A percentile compares a stretch with the other conserved stretches of the same genome.
Conservation (phyloP, 2,888 invertebrate species). For the Ptychoptera albimana region DNA sequence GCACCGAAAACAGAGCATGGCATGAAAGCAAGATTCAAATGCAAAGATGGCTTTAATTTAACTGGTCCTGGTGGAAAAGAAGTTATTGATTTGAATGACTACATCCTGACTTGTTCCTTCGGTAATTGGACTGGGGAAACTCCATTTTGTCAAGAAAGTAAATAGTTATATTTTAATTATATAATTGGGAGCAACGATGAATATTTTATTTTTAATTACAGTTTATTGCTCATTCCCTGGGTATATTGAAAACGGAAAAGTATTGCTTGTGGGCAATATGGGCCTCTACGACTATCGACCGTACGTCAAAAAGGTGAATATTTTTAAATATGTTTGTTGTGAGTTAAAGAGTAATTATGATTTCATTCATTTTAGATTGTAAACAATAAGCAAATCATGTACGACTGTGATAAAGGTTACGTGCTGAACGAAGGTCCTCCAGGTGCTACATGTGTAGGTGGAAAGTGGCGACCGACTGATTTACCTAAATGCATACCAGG, state of each 20-base stretch:
- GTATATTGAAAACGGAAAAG: conserved; percentile 74
- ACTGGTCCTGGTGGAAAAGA: conserved; percentile 44
- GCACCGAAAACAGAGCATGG: conserved; percentile 97
- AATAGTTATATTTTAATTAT: conserved; percentile 27
- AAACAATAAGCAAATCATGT: conserved; percentile 90
- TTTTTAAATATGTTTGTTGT: not conserved
- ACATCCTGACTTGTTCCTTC: conserved; percentile 73
- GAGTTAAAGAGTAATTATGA: not conserved
- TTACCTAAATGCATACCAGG: conserved; percentile 71
- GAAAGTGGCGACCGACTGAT: conserved; percentile 82
- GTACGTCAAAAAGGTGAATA: conserved; percentile 71
- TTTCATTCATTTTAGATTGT: conserved; percentile 34
- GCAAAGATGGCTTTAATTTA: conserved; percentile 84
- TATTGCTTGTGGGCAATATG: conserved; percentile 86
- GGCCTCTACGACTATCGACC: conserved; percentile 89
- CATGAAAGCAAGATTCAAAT: conserved; percentile 83
- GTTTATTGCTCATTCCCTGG: conserved; percentile 91
- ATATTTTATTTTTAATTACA: not conserved
- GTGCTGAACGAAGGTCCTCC: conserved; percentile 75
- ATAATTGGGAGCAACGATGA: not conserved
- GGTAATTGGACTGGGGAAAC: conserved; percentile 88
- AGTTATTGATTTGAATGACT: conserved; percentile 33
- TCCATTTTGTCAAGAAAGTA: conserved; percentile 64
- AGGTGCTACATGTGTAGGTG: conserved; percentile 89
- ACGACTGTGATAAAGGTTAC: conserved; percentile 86